These are phyloP conservation scores for Sinocyclocheilus rhinocerous DNA, from an alignment of 2,113 vertebrate genomes.

Conservation along the genomic window DNA sequence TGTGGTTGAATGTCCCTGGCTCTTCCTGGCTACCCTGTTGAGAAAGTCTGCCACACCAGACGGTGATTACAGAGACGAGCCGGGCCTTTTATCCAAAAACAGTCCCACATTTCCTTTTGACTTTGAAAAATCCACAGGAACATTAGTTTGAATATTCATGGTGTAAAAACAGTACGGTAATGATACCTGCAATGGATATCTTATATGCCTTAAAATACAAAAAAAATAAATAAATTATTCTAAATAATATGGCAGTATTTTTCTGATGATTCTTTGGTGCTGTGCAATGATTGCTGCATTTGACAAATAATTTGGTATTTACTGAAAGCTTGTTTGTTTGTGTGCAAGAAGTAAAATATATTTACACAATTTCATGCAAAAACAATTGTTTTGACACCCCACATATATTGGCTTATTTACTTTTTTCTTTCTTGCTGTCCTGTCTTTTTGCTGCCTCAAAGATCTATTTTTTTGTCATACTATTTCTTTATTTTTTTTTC, in stretches of 20 bases:
- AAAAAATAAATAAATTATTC: background rate
- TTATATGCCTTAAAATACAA: conserved; percentile 16
- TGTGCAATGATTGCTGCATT: background rate
- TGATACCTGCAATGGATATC: background rate
- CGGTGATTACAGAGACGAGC: conserved; percentile 11
- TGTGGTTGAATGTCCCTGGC: conserved; percentile 11
- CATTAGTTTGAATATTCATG: background rate
- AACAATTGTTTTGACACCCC: background rate
- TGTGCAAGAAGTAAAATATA: background rate
- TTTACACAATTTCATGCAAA: background rate
- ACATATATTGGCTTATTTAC: background rate
- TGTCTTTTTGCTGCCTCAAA: background rate
- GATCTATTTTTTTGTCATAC: background rate
- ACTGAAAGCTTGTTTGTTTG: background rate
- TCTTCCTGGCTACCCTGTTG: conserved; percentile 22
- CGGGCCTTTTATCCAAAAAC: background rate
- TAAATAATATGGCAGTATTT: background rate
- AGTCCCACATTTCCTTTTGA: conserved; percentile 35
- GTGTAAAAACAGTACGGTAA: background rate
- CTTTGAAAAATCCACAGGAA: conserved; percentile 38
- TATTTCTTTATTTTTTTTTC: background rate
- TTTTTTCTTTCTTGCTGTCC: background rate
- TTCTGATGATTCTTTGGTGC: background rate
- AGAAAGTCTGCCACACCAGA: conserved; percentile 39
- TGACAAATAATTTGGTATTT: background rate